These are phyloP conservation scores for Thaumetopoea pityocampa DNA, from an alignment of 1,140 invertebrate genomes.

Conservation along the genomic window DNA sequence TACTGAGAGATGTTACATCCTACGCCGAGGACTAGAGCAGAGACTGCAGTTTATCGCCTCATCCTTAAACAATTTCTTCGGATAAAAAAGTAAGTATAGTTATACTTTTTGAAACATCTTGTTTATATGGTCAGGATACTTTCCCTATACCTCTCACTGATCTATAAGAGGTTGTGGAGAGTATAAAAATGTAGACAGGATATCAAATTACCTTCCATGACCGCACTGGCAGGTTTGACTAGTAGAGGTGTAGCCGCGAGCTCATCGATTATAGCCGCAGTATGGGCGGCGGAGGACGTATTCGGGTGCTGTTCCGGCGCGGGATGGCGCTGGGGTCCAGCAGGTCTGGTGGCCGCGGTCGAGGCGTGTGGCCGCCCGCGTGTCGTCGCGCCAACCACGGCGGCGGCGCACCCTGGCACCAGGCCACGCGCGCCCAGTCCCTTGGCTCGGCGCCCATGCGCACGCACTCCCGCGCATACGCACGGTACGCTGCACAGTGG, in stretches of 20 bases:
- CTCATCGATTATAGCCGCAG: slow-evolving; percentile 43
- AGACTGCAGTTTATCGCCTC: too few relatives aligned
- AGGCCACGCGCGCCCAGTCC: slow-evolving; percentile 80
- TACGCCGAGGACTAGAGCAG: too few relatives aligned
- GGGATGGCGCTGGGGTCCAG: slow-evolving; percentile 39
- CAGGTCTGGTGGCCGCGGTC: slow-evolving; percentile 31
- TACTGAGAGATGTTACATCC: too few relatives aligned
- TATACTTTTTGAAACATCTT: too few relatives aligned
- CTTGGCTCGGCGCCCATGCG: slow-evolving; percentile 82
- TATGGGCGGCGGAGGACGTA: slow-evolving; percentile 58
- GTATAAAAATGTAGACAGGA: too few relatives aligned
- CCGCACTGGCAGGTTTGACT: slow-evolving; percentile 65
- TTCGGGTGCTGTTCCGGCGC: slow-evolving; percentile 42
- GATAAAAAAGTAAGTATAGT: too few relatives aligned
- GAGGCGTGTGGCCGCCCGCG: slow-evolving; percentile 21
- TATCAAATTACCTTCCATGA: slow-evolving; percentile 53
- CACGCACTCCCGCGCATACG: slow-evolving; percentile 91
- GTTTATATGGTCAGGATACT: too few relatives aligned
- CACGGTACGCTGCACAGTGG: slow-evolving; percentile 92
- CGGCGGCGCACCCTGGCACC: slow-evolving; percentile 69
- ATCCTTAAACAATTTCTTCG: too few relatives aligned
- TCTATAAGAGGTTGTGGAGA: too few relatives aligned
- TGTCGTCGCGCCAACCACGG: slow-evolving; percentile 41
- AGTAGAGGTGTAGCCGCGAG: slow-evolving; percentile 44
- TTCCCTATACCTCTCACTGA: too few relatives aligned